Evolutionary conservation across 2,797 vertebrate species (phyloP).

Genomic region (Harpagifer antarcticus): DNA sequence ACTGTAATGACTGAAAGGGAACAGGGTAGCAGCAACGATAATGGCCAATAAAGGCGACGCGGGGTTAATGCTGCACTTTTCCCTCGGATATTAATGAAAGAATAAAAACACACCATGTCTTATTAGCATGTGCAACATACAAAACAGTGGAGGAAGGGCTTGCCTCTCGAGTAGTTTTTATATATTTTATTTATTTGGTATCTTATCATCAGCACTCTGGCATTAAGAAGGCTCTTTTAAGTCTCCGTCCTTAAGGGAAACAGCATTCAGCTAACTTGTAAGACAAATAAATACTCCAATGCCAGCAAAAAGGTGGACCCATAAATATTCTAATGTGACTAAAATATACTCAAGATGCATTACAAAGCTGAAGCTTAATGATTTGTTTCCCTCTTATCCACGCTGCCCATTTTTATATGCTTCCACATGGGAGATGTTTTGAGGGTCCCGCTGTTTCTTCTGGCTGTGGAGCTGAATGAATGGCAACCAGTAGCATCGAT

Average conservation of each 20-base stretch:
- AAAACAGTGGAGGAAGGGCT: slow-evolving; percentile 10
- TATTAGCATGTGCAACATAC: slow-evolving; percentile 42
- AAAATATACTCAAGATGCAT: slow-evolving; percentile 30
- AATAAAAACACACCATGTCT: slow-evolving; percentile 51
- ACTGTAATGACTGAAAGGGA: slow-evolving; percentile 67
- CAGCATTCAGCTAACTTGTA: slow-evolving; percentile 37
- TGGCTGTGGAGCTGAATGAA: slow-evolving; percentile 58
- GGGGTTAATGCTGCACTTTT: slow-evolving; percentile 46
- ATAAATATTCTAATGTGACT: slow-evolving; percentile 33
- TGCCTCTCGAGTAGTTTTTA: slow-evolving; percentile 26
- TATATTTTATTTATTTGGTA: slow-evolving; percentile 49
- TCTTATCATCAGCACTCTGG: slow-evolving; percentile 34
- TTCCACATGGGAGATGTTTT: slow-evolving; percentile 60
- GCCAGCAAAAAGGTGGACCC: slow-evolving; percentile 18
- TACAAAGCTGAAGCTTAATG: slow-evolving; percentile 23
- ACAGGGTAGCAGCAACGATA: slow-evolving; percentile 53
- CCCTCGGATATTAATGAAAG: slow-evolving; percentile 48
- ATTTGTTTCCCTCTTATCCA: slow-evolving; percentile 24
- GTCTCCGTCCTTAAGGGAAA: slow-evolving; percentile 33
- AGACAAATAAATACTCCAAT: slow-evolving; percentile 41
- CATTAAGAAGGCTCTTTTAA: slow-evolving; percentile 20
- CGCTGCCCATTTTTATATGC: slow-evolving; percentile 25
- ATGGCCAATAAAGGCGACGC: slow-evolving; percentile 45
- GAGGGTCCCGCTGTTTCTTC: slow-evolving; percentile 58
- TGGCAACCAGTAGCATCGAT: slow-evolving; percentile 69